Base-by-base conservation (phyloP, 2,797 vertebrate genomes). In the Scleropages formosus region DNA sequence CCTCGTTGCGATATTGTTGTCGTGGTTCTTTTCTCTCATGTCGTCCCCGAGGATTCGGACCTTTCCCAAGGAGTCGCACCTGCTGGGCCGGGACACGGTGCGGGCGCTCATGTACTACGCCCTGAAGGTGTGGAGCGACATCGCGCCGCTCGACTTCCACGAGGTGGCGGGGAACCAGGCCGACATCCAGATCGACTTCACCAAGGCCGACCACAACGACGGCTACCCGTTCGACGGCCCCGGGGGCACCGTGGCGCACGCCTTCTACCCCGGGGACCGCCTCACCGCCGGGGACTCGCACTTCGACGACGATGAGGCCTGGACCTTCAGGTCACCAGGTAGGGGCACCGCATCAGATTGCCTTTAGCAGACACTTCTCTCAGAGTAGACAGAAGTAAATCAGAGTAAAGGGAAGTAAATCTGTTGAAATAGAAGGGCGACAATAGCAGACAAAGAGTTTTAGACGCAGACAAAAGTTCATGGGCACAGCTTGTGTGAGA, bases 151-250 rank as follows among this genome's bases (percentile, higher is more conserved):
- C 64, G 90, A 93, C 76, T 94, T 94, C 86, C 93, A 93, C 0
- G 93, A 94, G 82, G 93, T 94, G 75, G 91, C 92, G 0, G 92
- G 92, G 49, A 89, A 87, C 20, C 47, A 87, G 0, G 92, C 92
- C 0, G 93, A 94, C 81, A 94, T 94, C 84, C 92, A 93, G 83
- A 91, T 94, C 4, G 93, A 94, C 81, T 94, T 94, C 84, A 90
- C 91, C 80, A 90, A 83, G 74, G 88, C 91, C 0, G 87, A 93
- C 26, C 93, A 94, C 83, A 82, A 89, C 0, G 93, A 94, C 0
- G 83, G 84, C 1, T 94, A 92, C 68, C 93, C 93, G 24, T 94
- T 94, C 0, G 93, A 94, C 0, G 93, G 93, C 11, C 92, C 93
- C 0, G 93, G 93, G 0, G 93, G 93, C 13, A 88, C 92, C 0